Evolutionary conservation across 2,797 vertebrate genomes (phyloP), one percentile per base, ranked within the genome.

Genomic region (Melanotaenia parkinsoni): DNA sequence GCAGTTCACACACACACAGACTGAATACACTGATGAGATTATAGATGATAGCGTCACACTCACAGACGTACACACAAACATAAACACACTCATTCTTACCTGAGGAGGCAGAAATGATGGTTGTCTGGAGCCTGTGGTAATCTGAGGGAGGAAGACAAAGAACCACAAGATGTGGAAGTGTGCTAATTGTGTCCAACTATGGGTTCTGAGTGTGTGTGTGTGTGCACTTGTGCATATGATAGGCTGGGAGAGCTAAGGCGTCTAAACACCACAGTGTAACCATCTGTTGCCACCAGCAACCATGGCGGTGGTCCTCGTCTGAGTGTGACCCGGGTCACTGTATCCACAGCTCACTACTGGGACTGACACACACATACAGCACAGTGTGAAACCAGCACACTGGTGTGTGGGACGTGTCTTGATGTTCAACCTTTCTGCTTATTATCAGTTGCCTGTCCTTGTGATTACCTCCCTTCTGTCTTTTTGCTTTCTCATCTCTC

Each of bases 261-360:
- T 89, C 87, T 86, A 82, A 87, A 82, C 88, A 86, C 87, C 70
- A 56, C 58, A 70, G 88, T 50, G 76, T 64, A 79, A 75, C 91
- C 91, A 93, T 94, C 93, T 94, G 92, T 86, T 91, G 86, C 83
- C 86, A 77, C 76, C 58, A 70, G 80, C 88, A 88, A 83, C 88
- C 65, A 51, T 86, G 72, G 84, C 58, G 72, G 87, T 86, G 86
- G 89, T 83, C 86, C 74, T 82, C 58, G 70, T 92, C 88, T 79
- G 74, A 72, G 87, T 86, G 85, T 84, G 83, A 89, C 86, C 84
- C 8, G 76, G 87, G 88, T 92, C 88, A 86, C 60, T 43, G 63
- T 84, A 76, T 72, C 79, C 67, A 70, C 81, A 85, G 82, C 79
- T 81, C 80, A 76, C 79, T 83, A 56, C 86, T 83, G 87, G 73